phyloP scores from a whole-genome alignment of 1,140 invertebrate genomes.

The Macrobrachium rosenbergii region DNA sequence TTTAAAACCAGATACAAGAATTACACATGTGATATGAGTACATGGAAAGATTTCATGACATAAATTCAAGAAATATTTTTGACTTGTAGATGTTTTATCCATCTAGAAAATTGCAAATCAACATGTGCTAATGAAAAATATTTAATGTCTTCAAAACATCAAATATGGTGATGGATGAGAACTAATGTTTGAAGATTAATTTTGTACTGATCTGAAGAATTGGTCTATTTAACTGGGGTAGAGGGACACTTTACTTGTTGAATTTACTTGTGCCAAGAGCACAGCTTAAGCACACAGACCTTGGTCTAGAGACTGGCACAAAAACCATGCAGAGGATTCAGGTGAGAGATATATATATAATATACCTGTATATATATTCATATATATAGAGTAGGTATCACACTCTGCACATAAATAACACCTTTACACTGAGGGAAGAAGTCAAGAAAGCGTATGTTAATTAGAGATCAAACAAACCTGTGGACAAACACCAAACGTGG shows the following conservation, averaged over 20 bases:
- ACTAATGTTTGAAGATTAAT: too few species aligned
- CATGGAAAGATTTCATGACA: too few species aligned
- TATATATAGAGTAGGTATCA: conserved; percentile 62
- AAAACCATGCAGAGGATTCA: conserved; percentile 60
- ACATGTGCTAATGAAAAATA: too few species aligned
- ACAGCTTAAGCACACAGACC: conserved; percentile 24
- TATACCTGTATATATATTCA: conserved; percentile 21
- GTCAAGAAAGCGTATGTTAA: conserved; percentile 64
- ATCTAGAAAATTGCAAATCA: too few species aligned
- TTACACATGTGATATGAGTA: too few species aligned
- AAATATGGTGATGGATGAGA: too few species aligned
- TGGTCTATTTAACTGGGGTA: neutral
- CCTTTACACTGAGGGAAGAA: conserved; percentile 62
- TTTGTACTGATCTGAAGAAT: conserved; percentile 11
- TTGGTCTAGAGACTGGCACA: conserved; percentile 54
- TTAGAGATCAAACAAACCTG: conserved; percentile 65
- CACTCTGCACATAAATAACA: conserved; percentile 64
- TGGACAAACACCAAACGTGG: conserved; percentile 60
- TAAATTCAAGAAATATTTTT: too few species aligned
- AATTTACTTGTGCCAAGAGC: conserved; percentile 9
- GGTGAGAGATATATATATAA: too few species aligned
- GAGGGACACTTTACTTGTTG: neutral
- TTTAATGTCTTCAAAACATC: too few species aligned
- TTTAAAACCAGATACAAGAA: too few species aligned
- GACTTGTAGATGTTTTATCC: too few species aligned